Percentiles rank a stretch among this genome's conserved stretches.
Evolutionary conservation across 2,113 vertebrate genomes (phyloP).

Genomic region (Bagarius yarrelli): DNA sequence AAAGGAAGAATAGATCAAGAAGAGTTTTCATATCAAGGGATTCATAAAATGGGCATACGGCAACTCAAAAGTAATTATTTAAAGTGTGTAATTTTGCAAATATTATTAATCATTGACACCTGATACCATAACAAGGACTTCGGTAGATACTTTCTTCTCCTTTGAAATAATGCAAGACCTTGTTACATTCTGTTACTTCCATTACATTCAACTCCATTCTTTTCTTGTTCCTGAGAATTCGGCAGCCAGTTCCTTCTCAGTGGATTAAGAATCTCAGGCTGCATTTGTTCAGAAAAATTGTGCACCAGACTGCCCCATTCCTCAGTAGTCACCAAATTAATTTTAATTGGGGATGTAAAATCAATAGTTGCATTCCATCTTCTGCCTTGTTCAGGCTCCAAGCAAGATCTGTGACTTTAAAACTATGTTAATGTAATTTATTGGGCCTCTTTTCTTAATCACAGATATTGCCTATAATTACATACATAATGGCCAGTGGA

Average conservation of each 20-base stretch:
- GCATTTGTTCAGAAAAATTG: conserved; percentile 61
- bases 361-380: conserved; percentile 70
- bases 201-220: background rate
- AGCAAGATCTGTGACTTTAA: conserved; percentile 68
- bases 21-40: conserved; percentile 13
- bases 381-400: conserved; percentile 65
- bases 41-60: conserved; percentile 3
- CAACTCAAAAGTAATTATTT: background rate
- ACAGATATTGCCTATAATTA: conserved; percentile 76
- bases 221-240: background rate
- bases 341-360: conserved; percentile 72
- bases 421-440: conserved; percentile 82
- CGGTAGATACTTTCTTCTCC: background rate
- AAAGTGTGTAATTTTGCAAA: conserved; percentile 6
- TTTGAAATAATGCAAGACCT: background rate
- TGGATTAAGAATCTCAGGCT: conserved; percentile 48
- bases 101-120: conserved; percentile 30
- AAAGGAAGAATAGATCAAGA: conserved; percentile 37
- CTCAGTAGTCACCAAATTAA: conserved; percentile 72
- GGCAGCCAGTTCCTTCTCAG: background rate
- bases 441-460: conserved; percentile 79
- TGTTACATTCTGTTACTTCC: conserved; percentile 7
- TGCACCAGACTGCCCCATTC: conserved; percentile 57
- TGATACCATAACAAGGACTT: background rate
- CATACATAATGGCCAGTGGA: conserved; percentile 68